Conservation (phyloP, 2,888 invertebrate species). For the Tuta absoluta region DNA sequence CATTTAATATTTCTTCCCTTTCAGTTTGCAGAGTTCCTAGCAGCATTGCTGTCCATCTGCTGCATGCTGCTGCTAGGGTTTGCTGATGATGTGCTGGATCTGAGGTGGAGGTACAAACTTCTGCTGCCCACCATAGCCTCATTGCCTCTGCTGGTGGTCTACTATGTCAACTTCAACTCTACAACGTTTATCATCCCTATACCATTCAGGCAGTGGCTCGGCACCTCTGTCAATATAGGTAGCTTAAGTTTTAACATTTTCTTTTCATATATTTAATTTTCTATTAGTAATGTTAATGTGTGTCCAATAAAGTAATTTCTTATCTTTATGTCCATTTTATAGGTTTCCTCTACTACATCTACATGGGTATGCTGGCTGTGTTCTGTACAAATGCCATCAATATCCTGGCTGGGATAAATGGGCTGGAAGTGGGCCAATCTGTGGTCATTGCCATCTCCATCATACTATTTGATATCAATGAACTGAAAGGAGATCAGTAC, state of each 20-base stretch:
- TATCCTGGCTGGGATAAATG: slow-evolving; percentile 98
- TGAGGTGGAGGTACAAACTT: slow-evolving; percentile 98
- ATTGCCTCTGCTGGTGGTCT: slow-evolving; percentile 97
- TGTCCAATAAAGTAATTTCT: background rate
- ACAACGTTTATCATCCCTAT: slow-evolving; percentile 97
- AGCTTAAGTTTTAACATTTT: slow-evolving; percentile 42
- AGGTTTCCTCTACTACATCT: slow-evolving; percentile 96
- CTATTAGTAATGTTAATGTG: no score
- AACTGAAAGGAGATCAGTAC: slow-evolving; percentile 87
- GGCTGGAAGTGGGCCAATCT: slow-evolving; percentile 98
- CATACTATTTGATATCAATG: slow-evolving; percentile 91
- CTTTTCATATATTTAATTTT: no score
- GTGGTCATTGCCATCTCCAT: slow-evolving; percentile 95
- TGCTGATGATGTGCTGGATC: slow-evolving; percentile 98
- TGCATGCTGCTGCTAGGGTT: slow-evolving; percentile 99
- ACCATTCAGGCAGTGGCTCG: slow-evolving; percentile 89
- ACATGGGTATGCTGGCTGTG: slow-evolving; percentile 99
- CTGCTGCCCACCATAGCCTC: slow-evolving; percentile 98
- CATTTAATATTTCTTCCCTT: slow-evolving; percentile 37
- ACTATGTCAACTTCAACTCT: slow-evolving; percentile 97
- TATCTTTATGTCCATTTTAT: slow-evolving; percentile 38
- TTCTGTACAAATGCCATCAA: slow-evolving; percentile 99
- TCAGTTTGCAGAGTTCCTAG: slow-evolving; percentile 96
- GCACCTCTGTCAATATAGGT: slow-evolving; percentile 92
- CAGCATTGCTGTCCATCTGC: slow-evolving; percentile 97